Evolutionary conservation across 2,888 invertebrate species (phyloP).

Genomic region (Drosophila siamana): DNA sequence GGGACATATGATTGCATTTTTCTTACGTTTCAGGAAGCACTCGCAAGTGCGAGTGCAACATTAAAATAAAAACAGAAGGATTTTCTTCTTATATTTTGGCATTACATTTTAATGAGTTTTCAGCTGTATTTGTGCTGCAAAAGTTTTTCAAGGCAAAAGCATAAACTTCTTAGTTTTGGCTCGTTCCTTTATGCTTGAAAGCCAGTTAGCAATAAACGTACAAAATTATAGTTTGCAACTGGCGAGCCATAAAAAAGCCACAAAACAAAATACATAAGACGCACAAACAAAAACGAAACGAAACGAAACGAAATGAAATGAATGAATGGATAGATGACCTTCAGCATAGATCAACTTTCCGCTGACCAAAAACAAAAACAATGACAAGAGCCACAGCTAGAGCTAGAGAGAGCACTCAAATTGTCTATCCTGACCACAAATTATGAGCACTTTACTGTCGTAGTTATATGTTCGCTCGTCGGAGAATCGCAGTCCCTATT

Average conservation of each 20-base stretch:
- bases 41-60: not conserved
- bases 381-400: slow-evolving; percentile 1
- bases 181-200: slow-evolving; percentile 5
- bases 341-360: slow-evolving; percentile 49
- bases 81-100: slow-evolving; percentile 15
- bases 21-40: not conserved
- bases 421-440: slow-evolving; percentile 55
- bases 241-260: slow-evolving; percentile 50
- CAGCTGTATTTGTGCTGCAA: slow-evolving; percentile 10
- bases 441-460: slow-evolving; percentile 69
- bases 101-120: slow-evolving; percentile 49
- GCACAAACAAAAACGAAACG: slow-evolving; percentile 22
- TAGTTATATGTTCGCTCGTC: slow-evolving; percentile 13
- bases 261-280: slow-evolving; percentile 44
- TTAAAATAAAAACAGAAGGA: slow-evolving; percentile 11
- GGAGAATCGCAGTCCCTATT: not conserved
- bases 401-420: slow-evolving; percentile 26
- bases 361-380: slow-evolving; percentile 47
- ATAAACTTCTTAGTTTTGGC: slow-evolving; percentile 27
- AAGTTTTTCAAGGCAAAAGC: slow-evolving; percentile 24
- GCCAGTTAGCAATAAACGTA: slow-evolving; percentile 33
- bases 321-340: slow-evolving; percentile 36
- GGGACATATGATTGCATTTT: slow-evolving; percentile 6
- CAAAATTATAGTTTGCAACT: slow-evolving; percentile 55
- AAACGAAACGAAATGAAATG: slow-evolving; percentile 1